Evolutionary conservation across 2,797 vertebrate species (phyloP).

Genomic region (Sandelia bainsii): DNA sequence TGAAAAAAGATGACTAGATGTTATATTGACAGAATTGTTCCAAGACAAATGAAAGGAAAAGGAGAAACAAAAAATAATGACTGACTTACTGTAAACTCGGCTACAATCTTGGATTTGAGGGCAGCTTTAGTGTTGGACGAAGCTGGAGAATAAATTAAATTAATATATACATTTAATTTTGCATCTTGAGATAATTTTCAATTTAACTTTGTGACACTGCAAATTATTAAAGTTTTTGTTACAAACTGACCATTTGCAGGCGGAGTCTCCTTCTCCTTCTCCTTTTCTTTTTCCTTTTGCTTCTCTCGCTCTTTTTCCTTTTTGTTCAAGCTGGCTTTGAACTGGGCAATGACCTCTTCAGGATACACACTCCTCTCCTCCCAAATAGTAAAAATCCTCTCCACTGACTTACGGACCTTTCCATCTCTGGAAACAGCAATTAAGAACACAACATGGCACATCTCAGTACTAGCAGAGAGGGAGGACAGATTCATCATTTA

Average conservation of each 20-base stretch:
- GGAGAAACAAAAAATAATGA: too few relatives aligned
- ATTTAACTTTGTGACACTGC: neutral
- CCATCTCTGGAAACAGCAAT: constrained; percentile 85
- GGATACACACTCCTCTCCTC: constrained; percentile 96
- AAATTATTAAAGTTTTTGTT: neutral
- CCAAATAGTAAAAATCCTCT: constrained; percentile 97
- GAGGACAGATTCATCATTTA: neutral
- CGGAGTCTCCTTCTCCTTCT: constrained; percentile 59
- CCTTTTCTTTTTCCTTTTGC: constrained; percentile 62
- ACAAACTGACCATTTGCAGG: constrained; percentile 70
- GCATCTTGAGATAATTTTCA: neutral
- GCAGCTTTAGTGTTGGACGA: constrained; percentile 90
- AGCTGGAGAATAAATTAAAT: constrained; percentile 67
- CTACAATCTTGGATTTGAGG: constrained; percentile 97
- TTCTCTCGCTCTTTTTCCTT: constrained; percentile 79
- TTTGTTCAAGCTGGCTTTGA: constrained; percentile 90
- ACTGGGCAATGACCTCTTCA: constrained; percentile 90
- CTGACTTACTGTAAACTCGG: constrained; percentile 94
- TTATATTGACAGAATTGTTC: neutral
- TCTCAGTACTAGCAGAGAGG: neutral
- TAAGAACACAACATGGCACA: neutral
- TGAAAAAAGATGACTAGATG: neutral
- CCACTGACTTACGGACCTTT: constrained; percentile 93
- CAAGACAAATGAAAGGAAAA: neutral
- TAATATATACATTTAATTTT: neutral